phyloP scores from a whole-genome alignment of 2,797 vertebrate species.

The Chaetodon trifasciatus region DNA sequence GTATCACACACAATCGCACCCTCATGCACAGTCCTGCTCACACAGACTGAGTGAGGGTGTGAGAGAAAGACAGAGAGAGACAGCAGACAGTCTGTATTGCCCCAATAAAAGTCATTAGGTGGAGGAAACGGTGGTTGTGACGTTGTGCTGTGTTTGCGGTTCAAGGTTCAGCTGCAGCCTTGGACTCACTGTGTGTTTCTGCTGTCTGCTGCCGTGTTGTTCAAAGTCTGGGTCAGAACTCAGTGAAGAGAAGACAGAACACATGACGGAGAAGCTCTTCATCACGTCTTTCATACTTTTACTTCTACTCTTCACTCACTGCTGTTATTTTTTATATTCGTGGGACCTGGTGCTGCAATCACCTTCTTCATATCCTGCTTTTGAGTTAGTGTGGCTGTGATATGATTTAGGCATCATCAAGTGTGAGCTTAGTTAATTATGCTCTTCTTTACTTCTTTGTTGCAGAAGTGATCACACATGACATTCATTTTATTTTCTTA shows the following conservation, averaged over 20 bases:
- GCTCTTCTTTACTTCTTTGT: constrained; percentile 14
- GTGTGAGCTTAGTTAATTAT: constrained; percentile 15
- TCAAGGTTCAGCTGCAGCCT: constrained; percentile 83
- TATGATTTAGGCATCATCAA: neutral
- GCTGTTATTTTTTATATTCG: neutral
- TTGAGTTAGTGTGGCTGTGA: neutral
- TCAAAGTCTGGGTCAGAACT: constrained; percentile 73
- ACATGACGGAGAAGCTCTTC: neutral
- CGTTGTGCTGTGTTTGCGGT: constrained; percentile 64
- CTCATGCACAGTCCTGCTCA: constrained; percentile 6
- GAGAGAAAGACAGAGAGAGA: constrained; percentile 54
- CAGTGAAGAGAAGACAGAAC: neutral
- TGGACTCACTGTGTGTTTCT: constrained; percentile 77
- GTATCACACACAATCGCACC: constrained; percentile 56
- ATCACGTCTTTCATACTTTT: neutral
- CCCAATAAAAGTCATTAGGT: constrained; percentile 75
- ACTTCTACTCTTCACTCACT: neutral
- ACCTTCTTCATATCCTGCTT: constrained; percentile 3
- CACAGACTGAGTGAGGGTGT: constrained; percentile 11
- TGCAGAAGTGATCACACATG: constrained; percentile 31
- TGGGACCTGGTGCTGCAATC: neutral
- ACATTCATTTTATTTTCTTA: constrained; percentile 25
- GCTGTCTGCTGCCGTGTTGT: constrained; percentile 68
- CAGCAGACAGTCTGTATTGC: constrained; percentile 77
- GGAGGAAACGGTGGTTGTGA: constrained; percentile 64